A percentile compares a stretch with the other conserved stretches of the same genome.
Conservation (phyloP, 2,797 vertebrate species). For the Myoxocephalus aenaeus region DNA sequence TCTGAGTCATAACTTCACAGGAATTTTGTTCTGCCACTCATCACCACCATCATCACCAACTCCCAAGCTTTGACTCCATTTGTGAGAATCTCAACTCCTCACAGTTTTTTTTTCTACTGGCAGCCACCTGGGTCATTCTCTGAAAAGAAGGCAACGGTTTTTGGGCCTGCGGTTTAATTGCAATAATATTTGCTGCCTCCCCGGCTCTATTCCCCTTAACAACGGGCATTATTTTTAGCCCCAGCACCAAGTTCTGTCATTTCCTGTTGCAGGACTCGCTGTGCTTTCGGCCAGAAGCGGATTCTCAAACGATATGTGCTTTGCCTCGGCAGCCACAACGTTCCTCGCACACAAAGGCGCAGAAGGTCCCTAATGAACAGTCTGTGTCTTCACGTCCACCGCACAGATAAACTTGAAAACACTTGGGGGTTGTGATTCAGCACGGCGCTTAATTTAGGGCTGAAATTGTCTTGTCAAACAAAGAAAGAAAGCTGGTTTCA, state of each 20-base stretch:
- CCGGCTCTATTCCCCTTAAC: slow-evolving; percentile 78
- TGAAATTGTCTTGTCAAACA: slow-evolving; percentile 3
- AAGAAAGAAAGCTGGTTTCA: neutral
- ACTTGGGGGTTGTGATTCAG: neutral
- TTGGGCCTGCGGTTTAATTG: slow-evolving; percentile 76
- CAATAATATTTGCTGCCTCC: slow-evolving; percentile 85
- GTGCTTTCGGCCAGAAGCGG: slow-evolving; percentile 60
- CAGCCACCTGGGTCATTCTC: slow-evolving; percentile 63
- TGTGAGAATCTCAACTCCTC: slow-evolving; percentile 49
- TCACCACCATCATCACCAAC: slow-evolving; percentile 35
- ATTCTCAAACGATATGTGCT: slow-evolving; percentile 55
- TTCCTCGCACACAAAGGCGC: slow-evolving; percentile 9
- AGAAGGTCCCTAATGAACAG: slow-evolving; percentile 7
- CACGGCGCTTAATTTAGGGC: slow-evolving; percentile 2
- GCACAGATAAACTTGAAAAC: slow-evolving; percentile 16
- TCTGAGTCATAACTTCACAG: slow-evolving; percentile 65
- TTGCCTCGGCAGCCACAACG: slow-evolving; percentile 30
- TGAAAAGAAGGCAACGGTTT: slow-evolving; percentile 67
- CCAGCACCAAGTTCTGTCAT: slow-evolving; percentile 76
- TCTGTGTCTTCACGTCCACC: slow-evolving; percentile 7
- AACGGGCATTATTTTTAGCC: slow-evolving; percentile 85
- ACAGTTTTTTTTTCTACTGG: slow-evolving; percentile 40
- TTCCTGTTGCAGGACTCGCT: slow-evolving; percentile 77
- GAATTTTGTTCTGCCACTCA: slow-evolving; percentile 37
- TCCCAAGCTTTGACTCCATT: slow-evolving; percentile 52